A percentile compares a stretch with the other conserved stretches of the same genome.
phyloP scores from a whole-genome alignment of 2,113 vertebrate genomes.

The Archilochus colubris region DNA sequence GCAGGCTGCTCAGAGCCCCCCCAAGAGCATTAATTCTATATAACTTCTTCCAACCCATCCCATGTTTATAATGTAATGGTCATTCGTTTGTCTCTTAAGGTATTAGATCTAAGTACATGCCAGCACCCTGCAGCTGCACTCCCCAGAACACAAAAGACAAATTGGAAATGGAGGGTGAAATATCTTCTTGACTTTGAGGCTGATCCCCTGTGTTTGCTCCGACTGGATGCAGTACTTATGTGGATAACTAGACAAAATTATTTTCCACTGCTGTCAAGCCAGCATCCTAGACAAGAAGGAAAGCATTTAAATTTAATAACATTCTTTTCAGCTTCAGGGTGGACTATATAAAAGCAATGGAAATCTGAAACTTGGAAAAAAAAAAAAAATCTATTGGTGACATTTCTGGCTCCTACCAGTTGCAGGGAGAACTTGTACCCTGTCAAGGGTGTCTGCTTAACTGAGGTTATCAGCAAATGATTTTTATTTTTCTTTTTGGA shows the following conservation, averaged over 20 bases:
- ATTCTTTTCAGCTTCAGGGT: background rate
- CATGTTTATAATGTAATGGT: background rate
- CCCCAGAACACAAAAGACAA: background rate
- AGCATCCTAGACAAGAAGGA: background rate
- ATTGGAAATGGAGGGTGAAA: background rate
- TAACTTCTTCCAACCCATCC: background rate
- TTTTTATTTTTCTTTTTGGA: background rate
- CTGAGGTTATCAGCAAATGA: background rate
- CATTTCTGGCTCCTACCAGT: background rate
- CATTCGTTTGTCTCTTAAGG: background rate
- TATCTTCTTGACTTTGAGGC: fast-evolving
- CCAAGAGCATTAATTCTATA: background rate
- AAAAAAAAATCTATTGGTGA: background rate
- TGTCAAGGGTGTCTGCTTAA: background rate
- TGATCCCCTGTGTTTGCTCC: background rate
- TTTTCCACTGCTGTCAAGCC: background rate
- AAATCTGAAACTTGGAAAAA: background rate
- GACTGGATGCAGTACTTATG: background rate
- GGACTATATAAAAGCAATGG: background rate
- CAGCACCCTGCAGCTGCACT: background rate
- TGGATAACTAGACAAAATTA: background rate
- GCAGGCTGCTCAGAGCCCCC: background rate
- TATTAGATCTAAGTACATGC: background rate
- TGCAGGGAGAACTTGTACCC: background rate
- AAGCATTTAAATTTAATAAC: constrained; percentile 6